Base-by-base conservation (phyloP, 2,888 invertebrate species). In the Mythimna vitellina region DNA sequence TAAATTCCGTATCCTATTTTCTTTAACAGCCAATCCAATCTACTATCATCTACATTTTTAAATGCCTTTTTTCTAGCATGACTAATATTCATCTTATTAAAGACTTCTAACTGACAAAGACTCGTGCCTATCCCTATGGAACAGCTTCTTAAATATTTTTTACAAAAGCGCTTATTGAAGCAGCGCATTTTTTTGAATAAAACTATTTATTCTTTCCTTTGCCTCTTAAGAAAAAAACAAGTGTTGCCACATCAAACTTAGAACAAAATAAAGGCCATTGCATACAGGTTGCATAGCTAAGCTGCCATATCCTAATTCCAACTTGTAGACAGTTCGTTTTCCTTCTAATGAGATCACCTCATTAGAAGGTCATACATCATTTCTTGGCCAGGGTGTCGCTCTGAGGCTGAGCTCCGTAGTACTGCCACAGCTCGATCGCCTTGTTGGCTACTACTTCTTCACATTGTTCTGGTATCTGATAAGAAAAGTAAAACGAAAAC, bases 381-480 rank as follows among this genome's bases (percentile, higher is more conserved):
- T 96, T 96, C 88, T 96, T 96, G 49, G 93, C 94, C 4, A 96
- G 87, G 66, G 92, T 93, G 70, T 96, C 96, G 68, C 88, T 95
- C 74, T 96, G 96, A 0, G 96, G 95, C 72, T 94, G 95, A 3
- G 95, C 97, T 71, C 98, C 98, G 91, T 98, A 97, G 89, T 98
- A 97, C 89, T 98, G 98, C 98, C 98, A 98, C 84, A 98, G 96
- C 87, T 98, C 98, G 9, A 99, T 98, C 1, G 98, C 98, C 93
- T 98, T 98, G 89, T 98, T 98, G 0, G 98, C 98, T 76, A 98
- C 97, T 4, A 98, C 97, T 90, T 98, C 98, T 81, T 98, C 97
- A 84, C 97, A 97, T 92, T 99, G 98, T 89, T 98, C 97, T 6
- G 98, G 97, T 83, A 98, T 97, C 98, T 98, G 90, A 17, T 49